These are phyloP conservation scores for Leptoclinus maculatus DNA, from an alignment of 2,797 vertebrate genomes.

Conservation along the genomic window DNA sequence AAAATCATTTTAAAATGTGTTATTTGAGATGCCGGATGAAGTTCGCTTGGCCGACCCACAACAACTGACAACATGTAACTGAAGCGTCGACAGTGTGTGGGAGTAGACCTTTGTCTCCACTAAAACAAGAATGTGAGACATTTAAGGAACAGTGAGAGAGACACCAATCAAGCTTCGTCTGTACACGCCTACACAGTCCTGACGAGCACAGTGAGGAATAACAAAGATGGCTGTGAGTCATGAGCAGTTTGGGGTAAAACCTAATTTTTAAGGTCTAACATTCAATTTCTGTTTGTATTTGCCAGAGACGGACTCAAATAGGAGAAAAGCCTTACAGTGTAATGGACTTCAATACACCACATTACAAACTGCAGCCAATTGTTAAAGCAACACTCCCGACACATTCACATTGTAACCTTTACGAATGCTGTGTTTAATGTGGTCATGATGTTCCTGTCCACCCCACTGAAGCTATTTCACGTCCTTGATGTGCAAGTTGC, in stretches of 20 bases:
- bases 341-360: background rate
- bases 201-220: background rate
- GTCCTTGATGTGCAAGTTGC: background rate
- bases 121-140: background rate
- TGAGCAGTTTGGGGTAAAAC: background rate
- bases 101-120: background rate
- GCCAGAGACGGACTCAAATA: background rate
- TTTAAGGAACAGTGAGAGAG: background rate
- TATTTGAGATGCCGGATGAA: too few relatives aligned
- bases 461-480: background rate
- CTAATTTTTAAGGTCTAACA: background rate
- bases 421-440: background rate
- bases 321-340: background rate
- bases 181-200: background rate
- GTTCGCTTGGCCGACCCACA: background rate
- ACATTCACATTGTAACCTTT: background rate
- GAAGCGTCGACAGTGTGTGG: background rate
- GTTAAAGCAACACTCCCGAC: background rate
- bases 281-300: background rate
- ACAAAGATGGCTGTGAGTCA: background rate
- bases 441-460: background rate
- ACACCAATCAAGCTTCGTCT: background rate
- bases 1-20: background rate
- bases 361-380: conserved; percentile 2
- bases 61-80: background rate